These are phyloP conservation scores for Engraulis encrasicolus DNA, from an alignment of 2,113 vertebrate species.

Conservation along the genomic window DNA sequence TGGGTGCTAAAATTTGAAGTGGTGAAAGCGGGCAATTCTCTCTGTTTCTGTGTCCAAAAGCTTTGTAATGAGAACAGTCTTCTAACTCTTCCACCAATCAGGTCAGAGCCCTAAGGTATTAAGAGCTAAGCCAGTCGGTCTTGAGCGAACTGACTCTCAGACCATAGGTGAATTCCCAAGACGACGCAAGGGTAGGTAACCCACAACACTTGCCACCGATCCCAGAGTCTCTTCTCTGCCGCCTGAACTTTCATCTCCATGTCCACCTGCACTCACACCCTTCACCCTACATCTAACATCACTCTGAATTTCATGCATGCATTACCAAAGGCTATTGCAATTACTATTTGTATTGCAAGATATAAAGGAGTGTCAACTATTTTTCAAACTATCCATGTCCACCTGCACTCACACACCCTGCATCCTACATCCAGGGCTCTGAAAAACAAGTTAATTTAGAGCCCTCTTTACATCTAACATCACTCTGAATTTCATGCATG, in stretches of 20 bases:
- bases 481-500: neutral
- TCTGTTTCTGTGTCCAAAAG: constrained; percentile 60
- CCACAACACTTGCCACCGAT: constrained; percentile 70
- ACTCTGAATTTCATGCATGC: neutral
- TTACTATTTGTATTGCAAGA: no score
- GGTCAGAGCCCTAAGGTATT: constrained; percentile 99
- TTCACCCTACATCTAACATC: neutral
- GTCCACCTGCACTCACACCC: neutral
- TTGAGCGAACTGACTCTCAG: constrained; percentile 99
- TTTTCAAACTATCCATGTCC: no score
- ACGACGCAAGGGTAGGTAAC: constrained; percentile 98
- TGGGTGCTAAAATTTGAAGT: constrained; percentile 21
- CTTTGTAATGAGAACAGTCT: constrained; percentile 88
- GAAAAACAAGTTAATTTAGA: no score
- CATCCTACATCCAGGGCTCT: no score
- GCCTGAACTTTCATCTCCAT: neutral
- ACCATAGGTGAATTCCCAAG: constrained; percentile 97
- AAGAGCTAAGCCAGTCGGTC: constrained; percentile 96
- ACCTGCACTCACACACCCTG: neutral
- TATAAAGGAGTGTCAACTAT: no score
- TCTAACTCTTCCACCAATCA: constrained; percentile 99
- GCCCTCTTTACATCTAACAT: neutral
- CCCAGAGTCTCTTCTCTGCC: constrained; percentile 53
- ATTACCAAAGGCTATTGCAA: no score
- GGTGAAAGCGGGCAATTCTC: constrained; percentile 53